These are phyloP conservation scores for Danio rerio DNA, from an alignment of 2,113 vertebrate genomes.

Conservation along the genomic window GRCz12tu NC_133179.1:15892001-15892500, in stretches of 20 bases:
- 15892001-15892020: background rate
- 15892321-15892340: conserved; percentile 4
- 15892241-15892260: background rate
- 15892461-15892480: background rate
- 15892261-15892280: conserved; percentile 15
- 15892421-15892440: background rate
- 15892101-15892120: too few relatives aligned
- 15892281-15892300: conserved; percentile 12
- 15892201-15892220: background rate
- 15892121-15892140: too few relatives aligned
- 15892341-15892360: conserved; percentile 4
- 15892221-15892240: conserved; percentile 5
- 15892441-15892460: background rate
- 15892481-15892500: background rate
- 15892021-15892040: background rate
- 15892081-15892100: too few relatives aligned
- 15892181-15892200: background rate
- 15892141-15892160: background rate
- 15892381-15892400: background rate
- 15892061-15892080: background rate
- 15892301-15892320: background rate
- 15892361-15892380: conserved; percentile 5
- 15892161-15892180: background rate
- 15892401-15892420: background rate
- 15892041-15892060: background rate